Evolutionary conservation across 2,797 vertebrate species (phyloP).

Genomic region (Xenentodon cancila): DNA sequence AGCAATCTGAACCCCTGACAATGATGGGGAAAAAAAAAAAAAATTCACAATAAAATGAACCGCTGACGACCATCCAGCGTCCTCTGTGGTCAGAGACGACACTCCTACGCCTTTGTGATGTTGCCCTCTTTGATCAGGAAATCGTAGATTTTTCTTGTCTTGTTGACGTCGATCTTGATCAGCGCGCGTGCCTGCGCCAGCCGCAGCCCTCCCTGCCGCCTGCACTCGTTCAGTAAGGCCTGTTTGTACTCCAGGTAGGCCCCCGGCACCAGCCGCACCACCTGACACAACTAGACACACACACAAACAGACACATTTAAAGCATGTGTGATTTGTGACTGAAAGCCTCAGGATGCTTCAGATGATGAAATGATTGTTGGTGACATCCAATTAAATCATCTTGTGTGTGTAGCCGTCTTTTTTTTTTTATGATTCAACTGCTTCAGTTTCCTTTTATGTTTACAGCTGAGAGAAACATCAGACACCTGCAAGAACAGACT

Average conservation of each 20-base stretch:
- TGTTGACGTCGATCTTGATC: conserved; percentile 99
- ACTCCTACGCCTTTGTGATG: conserved; percentile 91
- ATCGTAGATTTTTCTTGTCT: conserved; percentile 98
- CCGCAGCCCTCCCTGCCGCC: conserved; percentile 94
- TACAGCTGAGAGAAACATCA: too few species aligned
- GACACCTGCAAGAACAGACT: too few species aligned
- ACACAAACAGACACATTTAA: too few species aligned
- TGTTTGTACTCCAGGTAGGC: conserved; percentile 99
- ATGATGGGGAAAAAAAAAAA: neutral
- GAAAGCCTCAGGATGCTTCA: neutral
- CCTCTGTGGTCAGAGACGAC: neutral
- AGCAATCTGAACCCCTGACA: conserved; percentile 17
- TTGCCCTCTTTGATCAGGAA: conserved; percentile 97
- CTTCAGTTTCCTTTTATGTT: too few species aligned
- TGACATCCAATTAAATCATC: too few species aligned
- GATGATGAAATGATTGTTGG: neutral
- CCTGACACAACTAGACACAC: conserved; percentile 90
- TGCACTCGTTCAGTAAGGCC: conserved; percentile 94
- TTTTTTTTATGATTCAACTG: too few species aligned
- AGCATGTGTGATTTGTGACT: too few species aligned
- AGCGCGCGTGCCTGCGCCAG: conserved; percentile 95
- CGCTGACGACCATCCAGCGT: conserved; percentile 4
- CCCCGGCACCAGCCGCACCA: conserved; percentile 96
- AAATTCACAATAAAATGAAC: conserved; percentile 12
- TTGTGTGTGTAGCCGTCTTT: too few species aligned